Evolutionary conservation across 2,113 vertebrate species (phyloP).

Genomic region (Larimichthys polyactis): DNA sequence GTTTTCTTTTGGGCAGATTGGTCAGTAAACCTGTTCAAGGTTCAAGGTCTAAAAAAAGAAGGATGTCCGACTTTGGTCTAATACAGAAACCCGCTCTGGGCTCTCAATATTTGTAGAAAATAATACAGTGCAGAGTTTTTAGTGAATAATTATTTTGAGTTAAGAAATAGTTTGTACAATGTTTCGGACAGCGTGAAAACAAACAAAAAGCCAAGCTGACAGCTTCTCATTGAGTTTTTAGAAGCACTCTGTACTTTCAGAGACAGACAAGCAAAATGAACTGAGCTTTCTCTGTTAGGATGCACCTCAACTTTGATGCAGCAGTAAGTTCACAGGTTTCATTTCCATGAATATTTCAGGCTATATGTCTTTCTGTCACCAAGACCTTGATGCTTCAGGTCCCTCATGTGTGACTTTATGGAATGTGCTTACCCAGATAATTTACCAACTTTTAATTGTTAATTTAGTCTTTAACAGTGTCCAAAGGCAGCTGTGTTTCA

Average conservation of each 20-base stretch:
- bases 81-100: neutral
- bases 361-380: neutral
- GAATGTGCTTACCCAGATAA: conserved; percentile 27
- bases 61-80: neutral
- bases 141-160: neutral
- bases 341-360: conserved; percentile 16
- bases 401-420: conserved; percentile 7
- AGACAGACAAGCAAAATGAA: conserved; percentile 1
- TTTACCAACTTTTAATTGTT: neutral
- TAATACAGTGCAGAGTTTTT: neutral
- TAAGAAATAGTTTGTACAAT: neutral
- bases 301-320: conserved; percentile 2
- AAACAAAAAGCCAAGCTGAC: conserved; percentile 2
- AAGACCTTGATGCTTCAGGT: neutral
- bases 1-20: neutral
- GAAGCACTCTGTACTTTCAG: conserved; percentile 11
- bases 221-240: conserved; percentile 20
- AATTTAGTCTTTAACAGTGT: neutral
- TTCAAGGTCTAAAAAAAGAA: neutral
- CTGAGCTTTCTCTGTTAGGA: conserved; percentile 5
- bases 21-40: neutral
- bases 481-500: conserved; percentile 9
- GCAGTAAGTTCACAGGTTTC: conserved; percentile 22
- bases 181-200: conserved; percentile 11
- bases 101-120: neutral